Base-by-base conservation (phyloP, 2,888 invertebrate species). In the Drosophila acutilabella region DNA sequence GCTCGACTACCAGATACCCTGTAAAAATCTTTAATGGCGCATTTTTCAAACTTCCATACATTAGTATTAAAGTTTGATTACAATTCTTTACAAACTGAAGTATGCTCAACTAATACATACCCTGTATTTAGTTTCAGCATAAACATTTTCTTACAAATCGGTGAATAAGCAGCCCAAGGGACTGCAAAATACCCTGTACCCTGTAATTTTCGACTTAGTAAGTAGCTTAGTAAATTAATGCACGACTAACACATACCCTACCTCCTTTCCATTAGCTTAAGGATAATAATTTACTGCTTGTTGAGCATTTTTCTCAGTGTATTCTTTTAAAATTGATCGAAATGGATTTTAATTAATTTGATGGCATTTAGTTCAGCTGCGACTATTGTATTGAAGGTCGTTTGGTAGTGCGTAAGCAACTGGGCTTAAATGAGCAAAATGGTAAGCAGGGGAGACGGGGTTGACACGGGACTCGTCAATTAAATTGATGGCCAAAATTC, bases 401-500 rank as follows among this genome's bases (percentile, higher is more conserved):
- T 20, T 38, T 36, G 51, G 20, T 48, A 62, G 53, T 48, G 53
- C 16, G 8, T 18, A 23, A 10, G 44, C 45, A 44, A 38, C 42
- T 16, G 41, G 16, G 16, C 40, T 30, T 33, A 36, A 36, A 57
- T 20, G 16, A 45, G 44, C 56, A 11, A 10, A 45, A 14, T 7
- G 11, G 5, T 2, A 7, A 0, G 18, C 5, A 18, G 2, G 13
- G 18, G 36, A 14, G 0, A 18, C 5, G 11, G 23, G 18, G 4
- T 2, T 3, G 23, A 0, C 5, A 23, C 3, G 23, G 23, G 3
- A 23, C 33, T 51, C n/a, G 42, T 67, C 68, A 68, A 75, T 75
- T 75, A 58, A 72, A 61, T 64, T 75, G 68, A 75, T 75, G 68
- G 54, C 36, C 68, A 30, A 54, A 53, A 68, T 45, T 60, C 42